Conservation (phyloP, 2,888 invertebrate genomes). For the Dryobotodes eremita region DNA sequence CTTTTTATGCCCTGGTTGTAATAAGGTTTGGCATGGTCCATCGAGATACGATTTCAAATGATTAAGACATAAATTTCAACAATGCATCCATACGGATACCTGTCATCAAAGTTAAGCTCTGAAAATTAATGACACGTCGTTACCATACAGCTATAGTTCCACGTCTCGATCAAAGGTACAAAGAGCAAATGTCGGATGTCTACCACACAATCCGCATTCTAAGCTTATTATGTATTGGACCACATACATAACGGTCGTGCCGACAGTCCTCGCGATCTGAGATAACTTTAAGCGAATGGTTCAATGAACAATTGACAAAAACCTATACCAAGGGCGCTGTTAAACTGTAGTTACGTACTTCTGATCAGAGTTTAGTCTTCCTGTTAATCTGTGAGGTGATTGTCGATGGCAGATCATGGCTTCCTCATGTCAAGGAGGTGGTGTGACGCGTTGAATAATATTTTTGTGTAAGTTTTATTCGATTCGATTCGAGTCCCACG, state of each 20-base stretch:
- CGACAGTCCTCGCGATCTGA: constrained; percentile 24
- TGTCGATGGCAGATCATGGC: constrained; percentile 48
- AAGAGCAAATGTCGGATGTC: constrained; percentile 48
- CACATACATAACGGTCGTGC: constrained; percentile 58
- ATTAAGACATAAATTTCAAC: background rate
- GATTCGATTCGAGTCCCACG: constrained; percentile 31
- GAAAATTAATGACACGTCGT: constrained; percentile 11
- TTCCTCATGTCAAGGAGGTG: constrained; percentile 64
- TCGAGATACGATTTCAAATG: background rate
- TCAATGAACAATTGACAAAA: constrained; percentile 60
- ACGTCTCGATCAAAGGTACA: constrained; percentile 41
- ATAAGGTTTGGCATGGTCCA: background rate
- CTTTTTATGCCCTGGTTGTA: no score
- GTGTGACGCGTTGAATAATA: constrained; percentile 56
- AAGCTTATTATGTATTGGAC: constrained; percentile 48
- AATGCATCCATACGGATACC: background rate
- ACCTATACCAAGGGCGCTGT: constrained; percentile 60
- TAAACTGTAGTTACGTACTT: constrained; percentile 54
- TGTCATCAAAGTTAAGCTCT: constrained; percentile 16
- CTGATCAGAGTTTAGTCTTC: constrained; percentile 59
- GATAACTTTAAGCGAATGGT: constrained; percentile 38
- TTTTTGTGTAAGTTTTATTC: constrained; percentile 63
- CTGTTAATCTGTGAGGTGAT: constrained; percentile 53
- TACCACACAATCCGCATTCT: constrained; percentile 36
- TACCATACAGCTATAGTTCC: background rate